These are phyloP conservation scores for Catalaphyllia jardinei DNA, from an alignment of 64 coral and sea anemone species.

Conservation along the genomic window DNA sequence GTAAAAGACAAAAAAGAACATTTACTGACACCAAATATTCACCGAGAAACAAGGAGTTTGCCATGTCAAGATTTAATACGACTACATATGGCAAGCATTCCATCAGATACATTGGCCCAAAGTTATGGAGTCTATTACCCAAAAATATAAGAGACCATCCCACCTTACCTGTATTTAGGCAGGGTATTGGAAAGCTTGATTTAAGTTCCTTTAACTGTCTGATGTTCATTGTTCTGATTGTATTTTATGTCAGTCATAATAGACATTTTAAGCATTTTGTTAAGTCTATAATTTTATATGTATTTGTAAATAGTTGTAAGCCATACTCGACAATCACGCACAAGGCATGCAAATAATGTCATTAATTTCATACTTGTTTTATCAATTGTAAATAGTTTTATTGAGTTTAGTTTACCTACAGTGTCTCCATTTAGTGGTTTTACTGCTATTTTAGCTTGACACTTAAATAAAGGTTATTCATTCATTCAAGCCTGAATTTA, in stretches of 20 bases:
- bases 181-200: not conserved
- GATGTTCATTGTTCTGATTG: not conserved
- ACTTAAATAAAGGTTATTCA: too few species aligned
- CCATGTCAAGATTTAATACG: not conserved
- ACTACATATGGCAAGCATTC: too few species aligned
- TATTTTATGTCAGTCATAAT: not conserved
- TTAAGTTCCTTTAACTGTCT: not conserved
- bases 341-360: not conserved
- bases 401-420: not conserved
- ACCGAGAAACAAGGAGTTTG: not conserved
- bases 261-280: not conserved
- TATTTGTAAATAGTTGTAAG: too few species aligned
- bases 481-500: too few species aligned
- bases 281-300: not conserved
- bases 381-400: not conserved
- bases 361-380: not conserved
- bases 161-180: slow-evolving; percentile 4
- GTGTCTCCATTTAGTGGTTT: slow-evolving; percentile 16
- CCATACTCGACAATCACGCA: too few species aligned
- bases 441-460: not conserved
- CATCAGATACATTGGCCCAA: not conserved
- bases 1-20: not conserved
- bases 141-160: not conserved
- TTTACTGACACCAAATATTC: not conserved
- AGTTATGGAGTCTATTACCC: not conserved